Percentiles rank a stretch among this genome's conserved stretches.
phyloP scores from a whole-genome alignment of 2,797 vertebrate genomes.

The Acanthopagrus latus region DNA sequence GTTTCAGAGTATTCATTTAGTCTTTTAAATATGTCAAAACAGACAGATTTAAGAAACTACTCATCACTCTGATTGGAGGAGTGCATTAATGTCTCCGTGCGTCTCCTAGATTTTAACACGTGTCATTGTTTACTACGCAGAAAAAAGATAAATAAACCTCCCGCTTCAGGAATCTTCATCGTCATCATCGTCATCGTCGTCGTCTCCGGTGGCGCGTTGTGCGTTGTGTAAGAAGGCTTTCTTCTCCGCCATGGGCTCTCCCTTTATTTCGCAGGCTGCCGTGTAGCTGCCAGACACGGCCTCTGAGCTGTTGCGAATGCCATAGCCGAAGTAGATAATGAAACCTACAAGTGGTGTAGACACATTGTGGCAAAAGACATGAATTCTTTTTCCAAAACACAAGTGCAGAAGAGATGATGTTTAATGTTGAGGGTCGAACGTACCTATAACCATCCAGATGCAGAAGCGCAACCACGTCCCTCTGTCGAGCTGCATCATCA shows the following conservation, averaged over 20 bases:
- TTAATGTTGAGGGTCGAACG: neutral
- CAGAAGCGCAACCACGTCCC: slow-evolving; percentile 95
- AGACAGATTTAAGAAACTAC: neutral
- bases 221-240: slow-evolving; percentile 68
- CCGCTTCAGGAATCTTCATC: slow-evolving; percentile 54
- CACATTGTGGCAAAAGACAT: neutral
- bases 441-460: slow-evolving; percentile 95
- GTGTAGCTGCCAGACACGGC: slow-evolving; percentile 68
- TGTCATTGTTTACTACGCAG: neutral
- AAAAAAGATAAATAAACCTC: slow-evolving; percentile 11
- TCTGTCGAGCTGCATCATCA: slow-evolving; percentile 95
- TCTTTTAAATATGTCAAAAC: neutral
- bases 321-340: slow-evolving; percentile 93
- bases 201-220: slow-evolving; percentile 10
- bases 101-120: neutral
- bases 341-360: slow-evolving; percentile 86
- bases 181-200: slow-evolving; percentile 51
- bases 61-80: neutral
- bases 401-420: neutral
- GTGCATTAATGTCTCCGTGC: neutral
- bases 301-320: slow-evolving; percentile 92
- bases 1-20: neutral
- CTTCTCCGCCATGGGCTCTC: slow-evolving; percentile 69
- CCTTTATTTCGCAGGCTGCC: slow-evolving; percentile 76
- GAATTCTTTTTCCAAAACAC: neutral